Conservation (phyloP, 2,888 invertebrate genomes). For the Apeira syringaria region DNA sequence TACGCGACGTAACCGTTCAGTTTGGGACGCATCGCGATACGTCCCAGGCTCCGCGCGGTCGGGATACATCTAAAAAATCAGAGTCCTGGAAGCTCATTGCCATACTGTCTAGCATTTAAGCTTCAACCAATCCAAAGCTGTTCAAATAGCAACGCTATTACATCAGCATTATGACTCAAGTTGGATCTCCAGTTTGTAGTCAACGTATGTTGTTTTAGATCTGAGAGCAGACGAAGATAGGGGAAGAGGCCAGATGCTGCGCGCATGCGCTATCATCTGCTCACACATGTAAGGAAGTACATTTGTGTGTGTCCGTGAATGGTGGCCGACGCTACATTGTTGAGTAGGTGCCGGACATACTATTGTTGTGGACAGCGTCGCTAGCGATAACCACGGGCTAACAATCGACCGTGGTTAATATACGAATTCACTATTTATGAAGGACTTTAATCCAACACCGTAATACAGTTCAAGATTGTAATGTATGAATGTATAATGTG, state of each 20-base stretch:
- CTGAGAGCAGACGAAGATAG: conserved; percentile 46
- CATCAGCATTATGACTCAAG: not conserved
- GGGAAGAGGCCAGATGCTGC: conserved; percentile 77
- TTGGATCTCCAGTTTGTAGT: conserved; percentile 14
- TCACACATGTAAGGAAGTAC: conserved; percentile 42
- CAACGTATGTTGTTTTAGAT: conserved; percentile 34
- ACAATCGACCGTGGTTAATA: conserved; percentile 59
- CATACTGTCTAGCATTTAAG: conserved; percentile 54
- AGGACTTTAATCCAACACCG: too few relatives aligned
- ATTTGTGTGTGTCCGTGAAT: conserved; percentile 47
- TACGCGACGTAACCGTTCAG: conserved; percentile 28
- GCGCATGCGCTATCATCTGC: conserved; percentile 69
- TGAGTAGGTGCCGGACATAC: conserved; percentile 58
- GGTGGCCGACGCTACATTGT: conserved; percentile 58
- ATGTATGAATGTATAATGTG: too few relatives aligned
- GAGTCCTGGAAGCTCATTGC: conserved; percentile 76
- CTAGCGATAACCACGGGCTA: conserved; percentile 50
- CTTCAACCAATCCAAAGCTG: conserved; percentile 24
- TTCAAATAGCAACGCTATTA: not conserved
- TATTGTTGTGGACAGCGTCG: conserved; percentile 67
- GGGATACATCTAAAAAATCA: conserved; percentile 76
- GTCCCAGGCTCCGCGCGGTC: conserved; percentile 64
- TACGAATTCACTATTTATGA: conserved; percentile 31
- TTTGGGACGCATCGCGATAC: conserved; percentile 42
- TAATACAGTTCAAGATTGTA: too few relatives aligned